Evolutionary conservation across 2,888 invertebrate species (phyloP).

Genomic region (Orthosia incerta): DNA sequence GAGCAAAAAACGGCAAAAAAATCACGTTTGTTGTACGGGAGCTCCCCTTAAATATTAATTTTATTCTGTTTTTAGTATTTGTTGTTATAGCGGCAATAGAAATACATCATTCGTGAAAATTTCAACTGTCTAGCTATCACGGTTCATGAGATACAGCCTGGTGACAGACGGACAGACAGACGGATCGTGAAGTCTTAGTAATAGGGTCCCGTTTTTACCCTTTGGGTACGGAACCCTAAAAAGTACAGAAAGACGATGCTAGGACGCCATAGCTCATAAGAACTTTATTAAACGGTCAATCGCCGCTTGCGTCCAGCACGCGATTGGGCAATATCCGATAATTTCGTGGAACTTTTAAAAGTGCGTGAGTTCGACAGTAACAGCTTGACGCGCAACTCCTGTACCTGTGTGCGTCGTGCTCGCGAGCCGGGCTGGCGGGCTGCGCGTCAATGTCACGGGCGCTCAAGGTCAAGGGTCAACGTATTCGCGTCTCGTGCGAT

Average conservation of each 20-base stretch:
- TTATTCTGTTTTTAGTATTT: too few species aligned
- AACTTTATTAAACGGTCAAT: not conserved
- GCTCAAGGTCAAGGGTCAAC: constrained; percentile 32
- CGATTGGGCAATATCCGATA: constrained; percentile 6
- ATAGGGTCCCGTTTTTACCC: too few species aligned
- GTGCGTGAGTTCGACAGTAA: not conserved
- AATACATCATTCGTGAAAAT: too few species aligned
- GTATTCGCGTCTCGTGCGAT: constrained; percentile 1
- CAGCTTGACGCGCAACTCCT: not conserved
- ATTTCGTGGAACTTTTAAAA: constrained; percentile 5
- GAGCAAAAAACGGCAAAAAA: too few species aligned
- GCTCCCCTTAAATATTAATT: too few species aligned
- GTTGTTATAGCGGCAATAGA: too few species aligned
- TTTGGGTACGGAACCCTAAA: too few species aligned
- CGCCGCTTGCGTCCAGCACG: constrained; percentile 8
- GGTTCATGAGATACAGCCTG: too few species aligned
- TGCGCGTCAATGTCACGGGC: constrained; percentile 33
- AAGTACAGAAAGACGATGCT: not conserved
- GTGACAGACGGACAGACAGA: too few species aligned
- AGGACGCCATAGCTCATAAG: not conserved
- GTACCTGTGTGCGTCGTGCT: not conserved
- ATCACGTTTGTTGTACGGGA: too few species aligned
- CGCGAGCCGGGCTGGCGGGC: not conserved
- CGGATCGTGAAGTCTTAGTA: too few species aligned
- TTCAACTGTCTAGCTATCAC: too few species aligned